phyloP scores from a whole-genome alignment of 2,797 vertebrate species.

The Hapalemur alaotrensis region DNA sequence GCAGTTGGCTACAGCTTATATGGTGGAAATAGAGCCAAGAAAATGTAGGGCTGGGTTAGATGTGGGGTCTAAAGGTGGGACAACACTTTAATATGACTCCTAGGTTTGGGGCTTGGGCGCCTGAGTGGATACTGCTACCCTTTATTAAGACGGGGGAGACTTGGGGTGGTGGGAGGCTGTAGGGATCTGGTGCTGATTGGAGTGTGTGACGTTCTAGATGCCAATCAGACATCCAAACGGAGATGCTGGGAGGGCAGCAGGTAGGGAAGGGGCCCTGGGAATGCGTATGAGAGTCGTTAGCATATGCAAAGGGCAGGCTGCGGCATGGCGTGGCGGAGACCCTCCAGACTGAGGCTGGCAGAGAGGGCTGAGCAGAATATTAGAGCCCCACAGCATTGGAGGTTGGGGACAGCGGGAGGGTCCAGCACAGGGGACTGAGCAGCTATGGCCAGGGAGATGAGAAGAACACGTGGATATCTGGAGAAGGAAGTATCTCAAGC shows the following conservation, averaged over 20 bases:
- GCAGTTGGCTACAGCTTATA: not conserved
- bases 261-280: too few relatives aligned
- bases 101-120: not conserved
- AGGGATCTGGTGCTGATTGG: not conserved
- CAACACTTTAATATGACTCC: not conserved
- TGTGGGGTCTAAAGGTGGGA: not conserved
- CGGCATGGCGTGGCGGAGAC: not conserved
- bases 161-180: not conserved
- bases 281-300: not conserved
- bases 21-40: not conserved
- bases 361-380: not conserved
- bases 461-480: not conserved
- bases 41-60: not conserved
- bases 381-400: rapidly evolving
- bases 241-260: not conserved
- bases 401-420: not conserved
- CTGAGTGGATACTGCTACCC: not conserved
- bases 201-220: not conserved
- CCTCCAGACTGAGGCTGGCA: not conserved
- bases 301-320: not conserved
- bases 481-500: not conserved
- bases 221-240: not conserved
- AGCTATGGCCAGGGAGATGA: too few relatives aligned
- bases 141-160: not conserved
- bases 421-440: not conserved